Conservation (phyloP, 2,888 invertebrate species). For the Eueremaeus valkanovi region DNA sequence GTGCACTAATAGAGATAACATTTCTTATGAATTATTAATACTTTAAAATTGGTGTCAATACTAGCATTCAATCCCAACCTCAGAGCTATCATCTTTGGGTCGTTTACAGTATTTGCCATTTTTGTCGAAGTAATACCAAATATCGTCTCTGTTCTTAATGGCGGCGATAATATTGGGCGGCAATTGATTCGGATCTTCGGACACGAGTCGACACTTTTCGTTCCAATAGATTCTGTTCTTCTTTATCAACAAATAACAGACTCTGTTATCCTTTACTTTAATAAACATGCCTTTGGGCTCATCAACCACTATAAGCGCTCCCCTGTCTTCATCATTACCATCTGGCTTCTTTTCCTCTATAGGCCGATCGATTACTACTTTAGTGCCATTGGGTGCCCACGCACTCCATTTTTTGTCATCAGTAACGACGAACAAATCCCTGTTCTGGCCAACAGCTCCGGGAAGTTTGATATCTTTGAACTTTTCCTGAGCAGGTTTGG, state of each 20-base stretch:
- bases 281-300: neutral
- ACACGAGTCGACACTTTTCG: neutral
- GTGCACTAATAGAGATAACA: neutral
- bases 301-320: neutral
- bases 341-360: neutral
- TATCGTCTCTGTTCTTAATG: neutral
- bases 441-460: neutral
- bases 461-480: neutral
- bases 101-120: constrained; percentile 2
- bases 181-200: neutral
- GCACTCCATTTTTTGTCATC: neutral
- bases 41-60: neutral
- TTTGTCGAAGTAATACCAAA: constrained; percentile 12
- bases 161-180: constrained; percentile 15
- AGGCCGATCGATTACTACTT: neutral
- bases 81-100: neutral
- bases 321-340: neutral
- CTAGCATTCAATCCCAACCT: no score
- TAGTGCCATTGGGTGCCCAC: neutral
- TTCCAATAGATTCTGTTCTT: neutral
- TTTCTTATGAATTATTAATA: neutral
- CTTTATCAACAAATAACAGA: neutral
- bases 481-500: neutral
- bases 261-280: neutral
- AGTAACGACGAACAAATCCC: neutral